Percentiles rank a stretch among this genome's conserved stretches.
These are phyloP conservation scores for Oligia fasciuncula DNA, from an alignment of 2,888 invertebrate genomes.

Conservation along the genomic window DNA sequence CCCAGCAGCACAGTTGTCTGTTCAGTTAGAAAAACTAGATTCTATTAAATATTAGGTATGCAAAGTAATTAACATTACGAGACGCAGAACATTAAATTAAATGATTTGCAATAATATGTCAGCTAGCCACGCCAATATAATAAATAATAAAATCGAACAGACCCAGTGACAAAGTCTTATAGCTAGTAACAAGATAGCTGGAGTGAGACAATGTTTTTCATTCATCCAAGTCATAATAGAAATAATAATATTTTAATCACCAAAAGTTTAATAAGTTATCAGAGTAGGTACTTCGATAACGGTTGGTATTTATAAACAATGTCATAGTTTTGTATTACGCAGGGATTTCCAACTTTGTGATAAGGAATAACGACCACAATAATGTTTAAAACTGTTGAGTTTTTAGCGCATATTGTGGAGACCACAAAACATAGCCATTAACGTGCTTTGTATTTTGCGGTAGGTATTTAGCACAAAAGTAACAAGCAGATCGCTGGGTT, in stretches of 20 bases:
- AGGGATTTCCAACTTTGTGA: constrained; percentile 33
- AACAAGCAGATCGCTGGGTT: background rate
- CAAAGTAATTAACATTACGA: background rate
- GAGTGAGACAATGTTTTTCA: constrained; percentile 10
- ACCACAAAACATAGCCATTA: constrained; percentile 7
- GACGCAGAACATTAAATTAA: background rate
- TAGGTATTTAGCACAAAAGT: background rate
- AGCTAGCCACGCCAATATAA: background rate
- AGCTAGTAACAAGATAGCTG: constrained; percentile 8
- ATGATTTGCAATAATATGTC: background rate
- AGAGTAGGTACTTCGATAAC: constrained; percentile 33
- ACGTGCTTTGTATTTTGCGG: background rate
- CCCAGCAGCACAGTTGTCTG: too few species aligned
- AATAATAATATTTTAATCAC: constrained; percentile 45
- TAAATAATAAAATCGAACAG: background rate
- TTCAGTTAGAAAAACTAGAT: background rate
- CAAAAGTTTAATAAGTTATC: constrained; percentile 55
- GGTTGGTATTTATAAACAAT: constrained; percentile 44
- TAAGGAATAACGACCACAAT: constrained; percentile 16
- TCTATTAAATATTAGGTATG: background rate
- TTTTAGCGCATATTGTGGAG: constrained; percentile 22
- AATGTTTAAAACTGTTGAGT: constrained; percentile 11
- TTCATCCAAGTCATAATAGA: constrained; percentile 37
- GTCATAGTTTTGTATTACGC: constrained; percentile 34
- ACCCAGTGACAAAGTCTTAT: background rate